Evolutionary conservation across 2,797 vertebrate genomes (phyloP).

Genomic region (Tadarida brasiliensis): DNA sequence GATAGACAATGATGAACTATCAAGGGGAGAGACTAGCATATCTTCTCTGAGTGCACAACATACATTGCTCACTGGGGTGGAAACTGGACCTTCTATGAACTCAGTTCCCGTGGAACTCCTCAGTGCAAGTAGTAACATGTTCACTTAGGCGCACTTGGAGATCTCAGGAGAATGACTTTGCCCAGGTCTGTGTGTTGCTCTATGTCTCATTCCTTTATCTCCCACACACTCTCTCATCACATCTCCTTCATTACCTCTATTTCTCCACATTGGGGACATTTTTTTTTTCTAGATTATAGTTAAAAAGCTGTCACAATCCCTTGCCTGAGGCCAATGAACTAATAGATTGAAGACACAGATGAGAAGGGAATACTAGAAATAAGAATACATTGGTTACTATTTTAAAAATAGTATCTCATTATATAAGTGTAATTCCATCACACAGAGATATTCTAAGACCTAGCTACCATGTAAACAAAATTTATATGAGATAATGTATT

Average conservation of each 20-base stretch:
- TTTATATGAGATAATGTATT: neutral
- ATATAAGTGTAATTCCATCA: neutral
- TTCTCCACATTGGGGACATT: neutral
- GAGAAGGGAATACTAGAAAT: neutral
- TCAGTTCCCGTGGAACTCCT: neutral
- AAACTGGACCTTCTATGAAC: no score
- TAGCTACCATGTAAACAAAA: neutral
- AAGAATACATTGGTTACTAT: conserved; percentile 27
- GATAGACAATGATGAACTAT: neutral
- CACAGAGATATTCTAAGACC: neutral
- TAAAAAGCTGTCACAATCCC: neutral
- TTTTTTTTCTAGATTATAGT: neutral
- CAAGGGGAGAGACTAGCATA: neutral
- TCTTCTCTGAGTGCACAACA: neutral
- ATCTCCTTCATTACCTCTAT: neutral
- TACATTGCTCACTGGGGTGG: neutral
- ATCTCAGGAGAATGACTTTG: neutral
- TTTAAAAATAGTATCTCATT: neutral
- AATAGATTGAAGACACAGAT: neutral
- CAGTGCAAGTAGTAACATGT: no score
- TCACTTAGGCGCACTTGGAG: neutral
- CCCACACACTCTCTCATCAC: neutral
- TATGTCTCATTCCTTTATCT: neutral
- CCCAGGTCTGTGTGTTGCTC: neutral
- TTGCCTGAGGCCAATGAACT: neutral